Conservation (phyloP, 2,113 vertebrate species). For the Crotalus helleri region DNA sequence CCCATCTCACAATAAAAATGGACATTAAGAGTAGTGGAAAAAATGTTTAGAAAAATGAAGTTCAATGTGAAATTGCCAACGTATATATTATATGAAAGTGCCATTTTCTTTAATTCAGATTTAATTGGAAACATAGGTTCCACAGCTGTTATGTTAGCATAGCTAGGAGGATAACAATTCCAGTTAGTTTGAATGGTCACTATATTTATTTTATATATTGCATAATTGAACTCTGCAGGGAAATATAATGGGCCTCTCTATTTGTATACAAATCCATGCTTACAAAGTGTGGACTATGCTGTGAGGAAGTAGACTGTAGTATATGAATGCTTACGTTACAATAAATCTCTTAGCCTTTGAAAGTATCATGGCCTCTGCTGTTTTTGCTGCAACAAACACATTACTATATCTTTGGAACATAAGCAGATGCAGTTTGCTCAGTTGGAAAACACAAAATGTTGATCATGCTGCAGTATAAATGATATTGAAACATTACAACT, state of each 20-base stretch:
- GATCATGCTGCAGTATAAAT: slow-evolving; percentile 1
- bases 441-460: neutral
- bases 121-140: neutral
- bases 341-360: neutral
- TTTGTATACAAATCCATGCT: neutral
- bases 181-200: neutral
- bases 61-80: neutral
- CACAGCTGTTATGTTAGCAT: neutral
- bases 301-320: neutral
- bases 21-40: neutral
- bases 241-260: neutral
- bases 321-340: neutral
- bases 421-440: neutral
- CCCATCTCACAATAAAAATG: neutral
- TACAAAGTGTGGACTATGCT: neutral
- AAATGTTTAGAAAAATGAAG: neutral
- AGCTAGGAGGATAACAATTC: neutral
- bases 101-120: neutral
- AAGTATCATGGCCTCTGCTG: neutral
- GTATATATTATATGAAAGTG: neutral
- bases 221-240: neutral
- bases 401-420: neutral
- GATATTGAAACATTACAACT: neutral
- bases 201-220: neutral
- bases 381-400: neutral